Base-by-base conservation (phyloP, 2,113 vertebrate species). In the Hassar affinis region DNA sequence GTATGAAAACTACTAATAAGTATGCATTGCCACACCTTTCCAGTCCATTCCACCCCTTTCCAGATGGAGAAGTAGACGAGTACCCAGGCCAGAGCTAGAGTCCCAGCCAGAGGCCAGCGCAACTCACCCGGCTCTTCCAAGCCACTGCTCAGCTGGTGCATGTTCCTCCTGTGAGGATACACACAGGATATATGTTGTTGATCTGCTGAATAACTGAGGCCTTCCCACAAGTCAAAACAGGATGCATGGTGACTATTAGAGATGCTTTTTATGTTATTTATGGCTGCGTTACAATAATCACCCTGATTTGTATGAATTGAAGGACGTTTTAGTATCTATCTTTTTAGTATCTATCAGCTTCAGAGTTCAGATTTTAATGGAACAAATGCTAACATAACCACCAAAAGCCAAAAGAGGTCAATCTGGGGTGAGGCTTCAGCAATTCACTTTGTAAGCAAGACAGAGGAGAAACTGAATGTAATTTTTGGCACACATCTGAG, bases 61-160 rank as follows among this genome's bases (percentile, higher is more conserved):
- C 96, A 98, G 88, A 98, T 98, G 84, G 96, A 97, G 90, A 98
- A 97, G 88, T 98, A 98, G 83, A 97, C 95, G n/a, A 97, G 92
- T 62, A 97, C 78, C 96, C 96, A 97, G n/a, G 96, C 91, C 85
- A 97, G 90, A 0, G 94, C 95, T 82, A 97, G 91, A 0, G 95
- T 96, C 22, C 95, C 96, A 0, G 95, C 96, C 79, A 97, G 90
- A 8, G 96, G 96, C 96, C 96, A 96, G 14, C 96, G 94, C 22
- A 97, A 0, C 6, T 87, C 89, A 3, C 96, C 96, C 0, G 96
- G 95, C 78, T 97, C 95, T 57, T 96, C 96, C 79, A 97, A 89
- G 22, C 96, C 95, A 8, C 81, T 86, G 0, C 95, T 92, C 71
- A 98, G 78, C 91, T 97, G 95, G 79, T 97, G 96, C 96, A 98